phyloP scores from a whole-genome alignment of 2,888 invertebrate species.

The Rhopalosiphum nymphaeae region DNA sequence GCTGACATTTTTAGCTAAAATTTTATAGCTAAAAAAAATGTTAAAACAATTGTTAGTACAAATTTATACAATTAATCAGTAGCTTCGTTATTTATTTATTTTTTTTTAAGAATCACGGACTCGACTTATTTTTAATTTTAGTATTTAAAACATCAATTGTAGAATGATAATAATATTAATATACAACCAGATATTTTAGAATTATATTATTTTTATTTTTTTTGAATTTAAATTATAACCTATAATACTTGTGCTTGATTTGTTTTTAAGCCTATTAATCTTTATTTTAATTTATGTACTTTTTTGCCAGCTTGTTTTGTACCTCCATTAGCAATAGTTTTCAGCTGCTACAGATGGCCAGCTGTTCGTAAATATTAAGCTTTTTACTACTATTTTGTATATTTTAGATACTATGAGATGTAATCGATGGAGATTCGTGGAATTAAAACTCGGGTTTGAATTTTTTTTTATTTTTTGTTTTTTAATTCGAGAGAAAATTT shows the following conservation, averaged over 20 bases:
- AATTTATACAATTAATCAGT: neutral
- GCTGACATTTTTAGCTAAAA: neutral
- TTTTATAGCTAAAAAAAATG: neutral
- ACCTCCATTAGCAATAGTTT: neutral
- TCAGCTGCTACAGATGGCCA: neutral
- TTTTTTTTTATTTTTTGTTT: neutral
- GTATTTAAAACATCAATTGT: neutral
- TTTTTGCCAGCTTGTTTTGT: neutral
- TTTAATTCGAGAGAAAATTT: neutral
- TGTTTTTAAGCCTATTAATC: neutral
- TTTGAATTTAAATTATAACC: neutral
- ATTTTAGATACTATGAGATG: fast-evolving
- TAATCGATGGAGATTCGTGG: neutral
- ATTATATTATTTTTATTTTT: neutral
- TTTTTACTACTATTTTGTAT: neutral
- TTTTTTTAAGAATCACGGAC: neutral
- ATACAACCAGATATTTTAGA: neutral
- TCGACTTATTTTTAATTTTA: neutral
- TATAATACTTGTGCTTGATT: neutral
- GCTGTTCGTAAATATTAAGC: neutral
- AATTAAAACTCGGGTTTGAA: neutral
- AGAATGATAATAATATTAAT: neutral
- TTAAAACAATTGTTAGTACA: too few species aligned
- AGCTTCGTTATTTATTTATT: neutral
- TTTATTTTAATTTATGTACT: neutral